Base-by-base conservation (phyloP, 2,888 invertebrate genomes). In the Cyclophora punctaria region DNA sequence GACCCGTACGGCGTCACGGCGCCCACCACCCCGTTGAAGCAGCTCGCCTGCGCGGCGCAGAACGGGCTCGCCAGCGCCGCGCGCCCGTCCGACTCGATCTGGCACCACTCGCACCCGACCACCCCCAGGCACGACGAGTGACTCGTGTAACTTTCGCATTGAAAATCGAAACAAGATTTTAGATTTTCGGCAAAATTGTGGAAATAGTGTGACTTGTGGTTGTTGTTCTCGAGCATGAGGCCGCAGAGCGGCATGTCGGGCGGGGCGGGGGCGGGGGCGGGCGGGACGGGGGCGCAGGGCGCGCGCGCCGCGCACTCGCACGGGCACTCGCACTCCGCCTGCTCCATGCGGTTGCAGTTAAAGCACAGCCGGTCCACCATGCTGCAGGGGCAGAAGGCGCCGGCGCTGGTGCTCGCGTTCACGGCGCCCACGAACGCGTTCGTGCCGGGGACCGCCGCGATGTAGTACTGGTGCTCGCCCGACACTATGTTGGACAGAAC, bases 271-370 rank as follows among this genome's bases (percentile, higher is more conserved):
- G 86, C 46, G 85, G 81, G 48, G 81, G 84, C 3, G 37, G 4
- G 3, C 4, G 76, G 62, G 62, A 86, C 84, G 1, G 4, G 4
- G 5, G 37, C 4, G 37, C 5, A 91, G 88, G 55, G 89, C 20
- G 20, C 20, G 20, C 20, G 20, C 20, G 91, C 88, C 55, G 89
- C 93, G 71, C 98, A 98, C 78, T 98, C 97, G 75, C 98, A 98
- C 0, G 98, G 98, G 71, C 98, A 98, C 78, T 98, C 98, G 66
- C 98, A 98, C 72, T 97, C 97, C 3, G 93, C 94, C 80, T 96
- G 96, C 74, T 97, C 98, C 95, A 97, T 96, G 47, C 97, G 92
- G 74, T 96, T 94, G 75, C 98, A 98, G 75, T 97, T 97, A 35
- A 98, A 89, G 74, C 98, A 98, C 3, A 95, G 89, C 3, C 96